Percentiles rank a stretch among this genome's conserved stretches.
phyloP scores from a whole-genome alignment of 1,140 invertebrate species.

The Amphibalanus amphitrite region DNA sequence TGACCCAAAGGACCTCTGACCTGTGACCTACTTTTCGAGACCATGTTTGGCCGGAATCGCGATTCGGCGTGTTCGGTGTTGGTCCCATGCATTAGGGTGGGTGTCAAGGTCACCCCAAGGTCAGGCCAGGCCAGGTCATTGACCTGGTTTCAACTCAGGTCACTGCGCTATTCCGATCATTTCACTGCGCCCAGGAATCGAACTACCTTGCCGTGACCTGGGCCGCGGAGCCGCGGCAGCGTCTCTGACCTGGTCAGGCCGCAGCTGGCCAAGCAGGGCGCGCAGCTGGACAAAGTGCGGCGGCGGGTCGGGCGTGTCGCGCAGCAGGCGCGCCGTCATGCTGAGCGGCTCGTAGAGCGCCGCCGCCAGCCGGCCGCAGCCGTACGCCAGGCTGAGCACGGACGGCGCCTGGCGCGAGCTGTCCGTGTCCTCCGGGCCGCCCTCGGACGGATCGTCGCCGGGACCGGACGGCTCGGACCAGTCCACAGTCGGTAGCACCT shows the following conservation, averaged over 20 bases:
- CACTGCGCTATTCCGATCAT: no score
- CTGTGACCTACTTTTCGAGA: no score
- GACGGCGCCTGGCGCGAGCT: neutral
- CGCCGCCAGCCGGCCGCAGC: neutral
- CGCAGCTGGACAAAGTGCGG: neutral
- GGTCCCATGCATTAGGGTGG: no score
- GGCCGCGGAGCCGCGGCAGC: no score
- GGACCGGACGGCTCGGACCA: neutral
- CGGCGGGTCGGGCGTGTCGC: neutral
- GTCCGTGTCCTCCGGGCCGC: neutral
- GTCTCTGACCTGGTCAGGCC: neutral
- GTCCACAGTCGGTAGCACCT: neutral
- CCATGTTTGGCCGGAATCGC: no score
- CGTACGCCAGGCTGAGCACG: slow-evolving; percentile 1
- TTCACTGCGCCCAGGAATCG: no score
- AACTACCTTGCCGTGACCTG: no score
- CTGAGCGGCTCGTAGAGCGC: neutral
- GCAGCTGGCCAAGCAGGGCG: neutral
- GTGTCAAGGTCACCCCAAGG: no score
- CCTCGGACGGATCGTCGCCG: neutral
- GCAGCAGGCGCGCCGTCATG: neutral
- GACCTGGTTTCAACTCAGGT: no score
- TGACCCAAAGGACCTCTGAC: no score
- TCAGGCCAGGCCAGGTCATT: no score
- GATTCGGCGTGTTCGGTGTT: no score